Conservation (phyloP, 2,888 invertebrate genomes). For the Patella ulyssiponensis region DNA sequence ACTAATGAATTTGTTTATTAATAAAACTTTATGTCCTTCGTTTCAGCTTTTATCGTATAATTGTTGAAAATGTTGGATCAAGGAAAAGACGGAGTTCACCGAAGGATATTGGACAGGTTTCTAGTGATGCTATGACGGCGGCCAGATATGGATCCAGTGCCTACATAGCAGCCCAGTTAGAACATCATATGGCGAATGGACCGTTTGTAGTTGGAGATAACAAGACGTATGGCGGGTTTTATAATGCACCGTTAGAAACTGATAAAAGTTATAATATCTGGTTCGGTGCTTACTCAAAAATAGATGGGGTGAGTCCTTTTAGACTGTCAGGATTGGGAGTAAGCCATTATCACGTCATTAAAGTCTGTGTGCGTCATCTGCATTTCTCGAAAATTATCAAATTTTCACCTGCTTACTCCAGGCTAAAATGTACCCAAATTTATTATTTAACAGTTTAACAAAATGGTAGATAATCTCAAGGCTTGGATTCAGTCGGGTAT, state of each 20-base stretch:
- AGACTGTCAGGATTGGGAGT: not conserved
- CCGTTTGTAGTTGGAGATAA: conserved; percentile 87
- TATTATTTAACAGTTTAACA: not conserved
- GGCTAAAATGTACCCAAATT: not conserved
- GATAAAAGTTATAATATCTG: conserved; percentile 79
- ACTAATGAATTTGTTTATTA: too few relatives aligned
- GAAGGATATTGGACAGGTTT: conserved; percentile 77
- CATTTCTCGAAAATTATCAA: not conserved
- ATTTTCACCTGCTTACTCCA: not conserved
- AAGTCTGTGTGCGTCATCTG: not conserved
- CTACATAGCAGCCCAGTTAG: conserved; percentile 87
- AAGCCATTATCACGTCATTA: not conserved
- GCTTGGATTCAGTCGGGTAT: too few relatives aligned
- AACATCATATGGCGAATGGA: conserved; percentile 77
- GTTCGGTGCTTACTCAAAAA: conserved; percentile 81
- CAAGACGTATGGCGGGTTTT: conserved; percentile 82
- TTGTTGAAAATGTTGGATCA: conserved; percentile 50
- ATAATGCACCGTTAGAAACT: conserved; percentile 83
- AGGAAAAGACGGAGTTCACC: conserved; percentile 37
- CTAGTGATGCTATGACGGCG: conserved; percentile 78
- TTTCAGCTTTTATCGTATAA: conserved; percentile 63
- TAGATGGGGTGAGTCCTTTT: conserved; percentile 76
- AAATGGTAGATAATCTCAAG: too few relatives aligned
- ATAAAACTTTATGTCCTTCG: not conserved
- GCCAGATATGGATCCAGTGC: conserved; percentile 81